A percentile compares a stretch with the other conserved stretches of the same genome.
These are phyloP conservation scores for Heliconius ethilla DNA, from an alignment of 2,888 invertebrate species.

Conservation along the genomic window DNA sequence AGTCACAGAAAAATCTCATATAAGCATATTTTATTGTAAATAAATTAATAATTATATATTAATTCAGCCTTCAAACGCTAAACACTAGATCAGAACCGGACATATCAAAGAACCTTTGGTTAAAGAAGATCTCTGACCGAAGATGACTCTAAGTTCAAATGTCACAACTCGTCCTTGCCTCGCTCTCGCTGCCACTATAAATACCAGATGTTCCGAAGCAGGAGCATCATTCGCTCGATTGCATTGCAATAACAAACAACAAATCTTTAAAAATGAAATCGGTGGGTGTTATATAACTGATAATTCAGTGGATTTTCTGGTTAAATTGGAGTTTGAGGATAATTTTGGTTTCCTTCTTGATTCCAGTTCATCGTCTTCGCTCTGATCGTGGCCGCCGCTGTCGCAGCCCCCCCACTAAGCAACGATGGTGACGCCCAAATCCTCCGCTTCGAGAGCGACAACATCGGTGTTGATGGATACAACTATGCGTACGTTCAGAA, in stretches of 20 bases:
- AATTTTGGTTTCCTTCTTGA: conserved; percentile 14
- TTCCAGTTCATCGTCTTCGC: conserved; percentile 71
- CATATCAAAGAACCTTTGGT: conserved; percentile 57
- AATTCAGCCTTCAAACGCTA: conserved; percentile 37
- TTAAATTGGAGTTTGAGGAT: not conserved
- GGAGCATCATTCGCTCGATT: conserved; percentile 71
- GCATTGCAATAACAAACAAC: conserved; percentile 58
- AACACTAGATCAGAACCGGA: conserved; percentile 57
- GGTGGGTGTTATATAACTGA: conserved; percentile 60
- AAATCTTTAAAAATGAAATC: conserved; percentile 72
- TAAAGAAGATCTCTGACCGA: conserved; percentile 54
- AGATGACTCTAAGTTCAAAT: conserved; percentile 76
- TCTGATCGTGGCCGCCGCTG: conserved; percentile 62
- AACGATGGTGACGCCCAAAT: conserved; percentile 57
- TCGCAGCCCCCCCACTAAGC: conserved; percentile 53
- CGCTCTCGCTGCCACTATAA: conserved; percentile 61
- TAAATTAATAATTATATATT: conserved; percentile 27
- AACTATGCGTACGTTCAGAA: conserved; percentile 57
- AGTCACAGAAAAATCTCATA: not conserved
- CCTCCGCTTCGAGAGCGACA: conserved; percentile 51
- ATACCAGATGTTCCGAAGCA: conserved; percentile 55
- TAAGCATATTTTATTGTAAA: not conserved
- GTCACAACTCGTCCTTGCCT: conserved; percentile 74
- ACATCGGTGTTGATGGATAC: conserved; percentile 68
- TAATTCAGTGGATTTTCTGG: not conserved